phyloP scores from a whole-genome alignment of 2,113 vertebrate species.

The Clinocottus analis region DNA sequence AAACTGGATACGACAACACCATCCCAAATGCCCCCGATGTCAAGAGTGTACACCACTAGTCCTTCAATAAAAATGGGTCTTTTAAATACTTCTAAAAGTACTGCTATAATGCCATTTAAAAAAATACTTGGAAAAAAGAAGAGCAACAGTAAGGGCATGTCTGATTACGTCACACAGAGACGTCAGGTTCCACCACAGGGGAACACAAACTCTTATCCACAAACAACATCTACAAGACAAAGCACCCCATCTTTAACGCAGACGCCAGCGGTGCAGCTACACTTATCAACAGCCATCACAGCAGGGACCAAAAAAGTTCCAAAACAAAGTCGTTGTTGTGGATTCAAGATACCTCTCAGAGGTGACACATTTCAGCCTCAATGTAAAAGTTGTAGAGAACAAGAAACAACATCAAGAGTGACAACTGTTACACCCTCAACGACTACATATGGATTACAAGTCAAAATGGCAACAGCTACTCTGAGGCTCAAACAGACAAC shows the following conservation, averaged over 20 bases:
- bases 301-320: conserved; percentile 8
- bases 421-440: conserved; percentile 7
- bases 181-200: neutral
- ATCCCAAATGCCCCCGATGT: neutral
- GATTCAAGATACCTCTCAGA: neutral
- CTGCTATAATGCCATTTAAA: neutral
- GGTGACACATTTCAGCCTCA: conserved; percentile 31
- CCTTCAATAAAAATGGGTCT: neutral
- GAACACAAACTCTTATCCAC: conserved; percentile 1
- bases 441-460: neutral
- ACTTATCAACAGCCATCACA: neutral
- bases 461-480: neutral
- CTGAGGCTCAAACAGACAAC: neutral
- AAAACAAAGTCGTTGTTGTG: conserved; percentile 30
- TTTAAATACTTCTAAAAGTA: conserved; percentile 22
- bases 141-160: conserved; percentile 4
- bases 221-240: conserved; percentile 21
- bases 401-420: neutral
- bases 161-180: neutral
- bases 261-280: neutral
- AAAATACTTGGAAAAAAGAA: conserved; percentile 29
- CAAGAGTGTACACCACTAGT: neutral
- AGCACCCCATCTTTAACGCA: conserved; percentile 6
- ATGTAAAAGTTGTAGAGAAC: conserved; percentile 41
- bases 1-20: conserved; percentile 19